These are phyloP conservation scores for Polydrusus cervinus DNA, from an alignment of 2,888 invertebrate species.

Conservation along the genomic window DNA sequence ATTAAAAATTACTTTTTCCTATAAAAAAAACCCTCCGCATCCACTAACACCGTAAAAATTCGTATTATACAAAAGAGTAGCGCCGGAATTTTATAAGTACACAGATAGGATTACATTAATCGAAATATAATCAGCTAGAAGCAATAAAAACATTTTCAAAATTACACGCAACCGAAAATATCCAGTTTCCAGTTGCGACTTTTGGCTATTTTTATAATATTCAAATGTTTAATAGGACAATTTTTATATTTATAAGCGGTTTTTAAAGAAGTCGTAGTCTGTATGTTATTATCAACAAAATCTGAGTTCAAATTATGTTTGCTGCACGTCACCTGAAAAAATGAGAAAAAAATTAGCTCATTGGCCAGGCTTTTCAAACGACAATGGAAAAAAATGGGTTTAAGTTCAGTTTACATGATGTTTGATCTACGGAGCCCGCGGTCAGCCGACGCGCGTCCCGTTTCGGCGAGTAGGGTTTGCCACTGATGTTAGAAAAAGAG, in stretches of 20 bases:
- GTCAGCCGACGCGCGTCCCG: no score
- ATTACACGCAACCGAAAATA: constrained; percentile 51
- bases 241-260: constrained; percentile 24
- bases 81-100: constrained; percentile 22
- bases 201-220: constrained; percentile 40
- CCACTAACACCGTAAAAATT: constrained; percentile 12
- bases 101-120: constrained; percentile 32
- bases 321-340: constrained; percentile 13
- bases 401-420: no score
- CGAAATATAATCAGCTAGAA: constrained; percentile 27
- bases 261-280: constrained; percentile 8
- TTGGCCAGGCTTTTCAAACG: no score
- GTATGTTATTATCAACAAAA: constrained; percentile 19
- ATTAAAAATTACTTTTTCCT: constrained; percentile 1
- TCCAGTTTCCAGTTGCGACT: constrained; percentile 56
- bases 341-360: no score
- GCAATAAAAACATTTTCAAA: constrained; percentile 31
- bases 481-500: no score
- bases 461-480: no score
- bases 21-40: neutral
- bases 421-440: no score
- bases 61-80: neutral
- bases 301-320: constrained; percentile 11
- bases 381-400: no score
- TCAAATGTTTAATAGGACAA: constrained; percentile 23